Conservation (phyloP, 2,797 vertebrate genomes). For the Sandelia bainsii region DNA sequence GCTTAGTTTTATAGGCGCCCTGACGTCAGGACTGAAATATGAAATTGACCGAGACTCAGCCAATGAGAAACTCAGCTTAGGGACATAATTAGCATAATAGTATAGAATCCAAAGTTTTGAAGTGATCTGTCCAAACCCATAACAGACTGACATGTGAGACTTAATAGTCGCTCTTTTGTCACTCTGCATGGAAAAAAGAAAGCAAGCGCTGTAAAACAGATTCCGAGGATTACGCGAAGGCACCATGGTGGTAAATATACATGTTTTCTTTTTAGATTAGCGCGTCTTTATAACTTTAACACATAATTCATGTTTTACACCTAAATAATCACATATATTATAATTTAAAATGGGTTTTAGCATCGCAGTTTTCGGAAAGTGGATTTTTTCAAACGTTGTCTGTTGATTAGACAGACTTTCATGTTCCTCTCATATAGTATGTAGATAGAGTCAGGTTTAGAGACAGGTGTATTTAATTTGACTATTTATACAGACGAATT, state of each 20-base stretch:
- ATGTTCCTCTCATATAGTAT: background rate
- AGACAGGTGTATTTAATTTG: conserved; percentile 10
- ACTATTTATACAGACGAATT: conserved; percentile 3
- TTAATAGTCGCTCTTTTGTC: conserved; percentile 17
- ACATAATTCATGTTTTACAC: background rate
- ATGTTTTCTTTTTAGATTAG: background rate
- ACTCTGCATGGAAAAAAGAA: conserved; percentile 10
- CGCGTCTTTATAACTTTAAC: background rate
- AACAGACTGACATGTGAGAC: conserved; percentile 87
- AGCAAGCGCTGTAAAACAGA: conserved; percentile 2
- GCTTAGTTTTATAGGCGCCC: conserved; percentile 95
- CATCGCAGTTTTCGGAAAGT: background rate
- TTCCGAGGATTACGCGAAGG: background rate
- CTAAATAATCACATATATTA: background rate
- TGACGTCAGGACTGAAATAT: conserved; percentile 93
- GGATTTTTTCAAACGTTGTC: background rate
- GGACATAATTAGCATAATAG: conserved; percentile 92
- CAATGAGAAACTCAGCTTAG: conserved; percentile 87
- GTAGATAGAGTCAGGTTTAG: background rate
- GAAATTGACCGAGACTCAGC: conserved; percentile 89
- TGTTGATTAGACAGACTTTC: background rate
- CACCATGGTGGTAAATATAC: conserved; percentile 30
- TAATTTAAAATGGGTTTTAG: background rate
- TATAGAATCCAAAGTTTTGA: conserved; percentile 90
- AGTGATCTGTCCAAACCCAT: conserved; percentile 84